Percentiles rank a stretch among this genome's conserved stretches.
These are phyloP conservation scores for Aphaenogaster ashmeadi DNA, from an alignment of 1,140 invertebrate genomes.

Conservation along the genomic window DNA sequence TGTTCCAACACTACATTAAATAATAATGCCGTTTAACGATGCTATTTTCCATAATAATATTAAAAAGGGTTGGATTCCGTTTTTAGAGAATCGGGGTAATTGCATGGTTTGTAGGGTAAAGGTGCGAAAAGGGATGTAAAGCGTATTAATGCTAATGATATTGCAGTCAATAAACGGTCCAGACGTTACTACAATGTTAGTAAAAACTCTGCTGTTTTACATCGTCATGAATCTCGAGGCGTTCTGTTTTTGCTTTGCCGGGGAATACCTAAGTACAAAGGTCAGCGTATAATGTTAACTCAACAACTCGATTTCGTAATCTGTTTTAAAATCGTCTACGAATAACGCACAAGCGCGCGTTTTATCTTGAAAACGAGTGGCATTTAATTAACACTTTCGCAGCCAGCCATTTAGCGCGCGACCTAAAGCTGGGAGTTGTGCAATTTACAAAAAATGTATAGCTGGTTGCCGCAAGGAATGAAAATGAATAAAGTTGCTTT, in stretches of 20 bases:
- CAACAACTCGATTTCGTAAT: constrained; percentile 6
- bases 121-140: background rate
- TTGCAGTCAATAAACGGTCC: constrained; percentile 51
- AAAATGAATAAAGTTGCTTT: too few species aligned
- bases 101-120: background rate
- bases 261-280: constrained; percentile 60
- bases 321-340: background rate
- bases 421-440: too few species aligned
- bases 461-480: too few species aligned
- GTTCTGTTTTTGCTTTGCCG: constrained; percentile 58
- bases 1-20: background rate
- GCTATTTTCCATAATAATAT: background rate
- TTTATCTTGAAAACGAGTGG: background rate
- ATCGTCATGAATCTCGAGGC: constrained; percentile 55
- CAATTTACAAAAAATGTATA: too few species aligned
- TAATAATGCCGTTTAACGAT: constrained; percentile 1
- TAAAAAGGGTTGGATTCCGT: background rate
- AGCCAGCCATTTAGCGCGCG: too few species aligned
- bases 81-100: background rate
- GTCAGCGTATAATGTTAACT: constrained; percentile 37
- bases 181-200: constrained; percentile 10
- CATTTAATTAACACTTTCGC: constrained; percentile 7
- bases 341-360: background rate
- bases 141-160: background rate
- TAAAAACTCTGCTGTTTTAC: constrained; percentile 53